Evolutionary conservation across 1,140 invertebrate species (phyloP), one percentile per base, ranked within the genome.

Genomic region (Phortica variegata): DNA sequence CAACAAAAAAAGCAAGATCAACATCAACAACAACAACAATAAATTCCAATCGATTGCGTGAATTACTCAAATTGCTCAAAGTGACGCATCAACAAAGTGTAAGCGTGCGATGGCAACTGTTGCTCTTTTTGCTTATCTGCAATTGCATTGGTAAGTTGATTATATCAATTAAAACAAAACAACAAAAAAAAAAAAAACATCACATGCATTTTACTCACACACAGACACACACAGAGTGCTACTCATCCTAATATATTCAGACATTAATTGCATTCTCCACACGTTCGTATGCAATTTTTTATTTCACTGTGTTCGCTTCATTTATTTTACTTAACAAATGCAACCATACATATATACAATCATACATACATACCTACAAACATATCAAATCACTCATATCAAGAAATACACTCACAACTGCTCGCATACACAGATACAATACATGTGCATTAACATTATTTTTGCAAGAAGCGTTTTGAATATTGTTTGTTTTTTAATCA

Each of bases 101-200:
- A 7, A 29, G 32, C 8, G 26, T 66, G 16, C 49, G 59, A 31
- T 56, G 65, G 55, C 44, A 68, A 21, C 31, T 74, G 31, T 40
- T 72, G 3, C 32, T 62, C 7, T 41, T 61, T 2, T 37, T 68
- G 2, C 42, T 68, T 3, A 46, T 68, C 13, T 58, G 59, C 61
- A 74, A 66, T 39, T 74, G 66, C 48, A 66, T 75, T 47, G 71
- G 71, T 74, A 58, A 72, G 72, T 61, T 15, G 12, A 19, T 13
- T 41, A 10, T 49, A 59, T 33, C 15, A 33, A 39, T 38, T 43
- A 46, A 57, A 50, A 31, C 29, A 12, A 8, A 31, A 31, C 9
- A 37, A 23, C 12, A 39, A 31, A 39, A 29, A 38, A 20, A 18
- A 23, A 0, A 8, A 36, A n/a, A n/a, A n/a, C n/a, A n/a, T n/a